A percentile compares a stretch with the other conserved stretches of the same genome.
phyloP scores from a whole-genome alignment of 2,113 vertebrate genomes.

The Lutjanus erythropterus region DNA sequence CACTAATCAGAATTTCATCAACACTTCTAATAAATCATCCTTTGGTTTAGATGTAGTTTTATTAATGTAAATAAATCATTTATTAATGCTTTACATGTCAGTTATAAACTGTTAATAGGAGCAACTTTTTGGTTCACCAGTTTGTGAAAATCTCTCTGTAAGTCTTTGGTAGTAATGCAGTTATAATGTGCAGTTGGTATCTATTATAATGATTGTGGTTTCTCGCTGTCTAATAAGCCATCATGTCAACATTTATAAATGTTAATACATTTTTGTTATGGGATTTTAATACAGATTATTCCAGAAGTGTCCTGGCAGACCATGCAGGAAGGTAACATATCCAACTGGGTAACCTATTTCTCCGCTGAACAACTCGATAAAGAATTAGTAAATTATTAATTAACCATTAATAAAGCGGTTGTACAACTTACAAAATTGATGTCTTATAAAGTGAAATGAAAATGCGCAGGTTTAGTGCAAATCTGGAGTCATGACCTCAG shows the following conservation, averaged over 20 bases:
- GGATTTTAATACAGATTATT: too few relatives aligned
- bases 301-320: background rate
- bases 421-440: background rate
- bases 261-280: too few relatives aligned
- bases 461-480: background rate
- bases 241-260: too few relatives aligned
- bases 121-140: too few relatives aligned
- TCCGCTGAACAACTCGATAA: background rate
- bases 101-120: too few relatives aligned
- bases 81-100: too few relatives aligned
- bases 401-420: background rate
- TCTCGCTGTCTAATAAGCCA: too few relatives aligned
- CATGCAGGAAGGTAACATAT: too few relatives aligned
- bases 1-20: background rate
- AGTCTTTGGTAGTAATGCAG: too few relatives aligned
- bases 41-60: background rate
- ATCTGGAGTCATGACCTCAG: background rate
- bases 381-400: background rate
- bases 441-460: background rate
- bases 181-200: too few relatives aligned
- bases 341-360: background rate
- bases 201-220: too few relatives aligned
- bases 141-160: too few relatives aligned
- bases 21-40: background rate
- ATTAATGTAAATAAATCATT: background rate